phyloP scores from a whole-genome alignment of 1,140 invertebrate species.

The Odontomachus brunneus region DNA sequence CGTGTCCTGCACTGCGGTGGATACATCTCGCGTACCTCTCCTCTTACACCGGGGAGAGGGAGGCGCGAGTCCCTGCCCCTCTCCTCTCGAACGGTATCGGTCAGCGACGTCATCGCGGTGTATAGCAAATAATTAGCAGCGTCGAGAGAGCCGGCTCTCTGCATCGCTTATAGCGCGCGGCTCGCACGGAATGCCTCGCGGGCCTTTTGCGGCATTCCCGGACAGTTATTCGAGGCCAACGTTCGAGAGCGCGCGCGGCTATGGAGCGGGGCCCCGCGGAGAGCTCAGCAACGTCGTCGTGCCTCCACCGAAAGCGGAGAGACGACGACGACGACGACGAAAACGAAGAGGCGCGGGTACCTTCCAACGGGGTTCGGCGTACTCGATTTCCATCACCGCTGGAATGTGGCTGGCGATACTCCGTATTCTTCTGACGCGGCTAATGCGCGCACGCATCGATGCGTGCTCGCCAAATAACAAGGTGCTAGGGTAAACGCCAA shows the following conservation, averaged over 20 bases:
- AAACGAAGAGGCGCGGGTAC: neutral
- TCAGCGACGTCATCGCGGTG: neutral
- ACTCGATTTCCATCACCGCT: conserved; percentile 41
- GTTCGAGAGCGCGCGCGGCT: conserved; percentile 61
- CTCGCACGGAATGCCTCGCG: conserved; percentile 66
- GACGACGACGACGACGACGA: neutral
- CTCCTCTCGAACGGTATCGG: neutral
- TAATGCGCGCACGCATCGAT: conserved; percentile 23
- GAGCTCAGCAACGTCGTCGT: conserved; percentile 38
- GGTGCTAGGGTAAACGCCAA: conserved; percentile 51
- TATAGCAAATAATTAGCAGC: conserved; percentile 64
- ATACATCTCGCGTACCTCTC: too few species aligned
- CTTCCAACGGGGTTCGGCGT: conserved; percentile 8
- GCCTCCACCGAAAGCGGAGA: conserved; percentile 42
- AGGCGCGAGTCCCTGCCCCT: too few species aligned
- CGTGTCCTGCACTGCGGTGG: too few species aligned
- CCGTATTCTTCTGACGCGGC: conserved; percentile 38
- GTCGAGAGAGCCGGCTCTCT: conserved; percentile 5
- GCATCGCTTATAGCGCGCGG: conserved; percentile 56
- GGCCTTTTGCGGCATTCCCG: conserved; percentile 70
- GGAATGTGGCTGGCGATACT: conserved; percentile 41
- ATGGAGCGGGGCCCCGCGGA: conserved; percentile 25
- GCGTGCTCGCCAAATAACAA: conserved; percentile 57
- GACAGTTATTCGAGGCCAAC: conserved; percentile 75
- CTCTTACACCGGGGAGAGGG: too few species aligned